Conservation (phyloP, 2,113 vertebrate species). For the Toxostoma redivivum region DNA sequence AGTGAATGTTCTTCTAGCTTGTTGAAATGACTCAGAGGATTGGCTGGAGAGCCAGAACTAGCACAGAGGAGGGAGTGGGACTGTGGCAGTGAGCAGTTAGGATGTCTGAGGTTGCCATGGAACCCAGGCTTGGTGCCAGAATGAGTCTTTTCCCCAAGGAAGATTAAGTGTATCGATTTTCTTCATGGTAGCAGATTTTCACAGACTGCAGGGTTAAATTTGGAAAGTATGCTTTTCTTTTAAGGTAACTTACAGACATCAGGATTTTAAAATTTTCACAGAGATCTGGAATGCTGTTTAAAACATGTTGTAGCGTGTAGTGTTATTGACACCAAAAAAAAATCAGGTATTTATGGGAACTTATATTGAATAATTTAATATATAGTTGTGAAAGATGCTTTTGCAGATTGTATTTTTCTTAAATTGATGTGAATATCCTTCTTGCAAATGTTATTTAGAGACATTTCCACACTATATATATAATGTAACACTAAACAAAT, state of each 20-base stretch:
- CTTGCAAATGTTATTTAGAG: background rate
- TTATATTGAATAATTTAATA: background rate
- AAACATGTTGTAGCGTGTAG: background rate
- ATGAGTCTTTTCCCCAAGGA: background rate
- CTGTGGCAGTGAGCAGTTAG: background rate
- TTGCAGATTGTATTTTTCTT: background rate
- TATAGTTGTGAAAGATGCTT: background rate
- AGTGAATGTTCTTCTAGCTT: background rate
- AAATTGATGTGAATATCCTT: background rate
- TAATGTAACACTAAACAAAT: background rate
- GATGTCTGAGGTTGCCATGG: background rate
- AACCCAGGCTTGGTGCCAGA: background rate
- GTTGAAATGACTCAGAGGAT: conserved; percentile 6
- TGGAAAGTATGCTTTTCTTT: background rate
- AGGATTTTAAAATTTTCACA: background rate
- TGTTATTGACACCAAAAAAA: background rate
- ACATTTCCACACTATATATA: background rate
- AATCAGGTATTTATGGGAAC: background rate
- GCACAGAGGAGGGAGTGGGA: background rate
- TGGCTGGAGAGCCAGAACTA: background rate
- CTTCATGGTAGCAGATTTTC: background rate
- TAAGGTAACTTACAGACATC: background rate
- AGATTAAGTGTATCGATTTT: background rate
- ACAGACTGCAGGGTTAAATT: background rate
- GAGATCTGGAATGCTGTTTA: background rate